A percentile compares a stretch with the other conserved stretches of the same genome.
These are phyloP conservation scores for Alcedo quadribrachys DNA, from an alignment of 2,797 vertebrate species.

Conservation along the genomic window DNA sequence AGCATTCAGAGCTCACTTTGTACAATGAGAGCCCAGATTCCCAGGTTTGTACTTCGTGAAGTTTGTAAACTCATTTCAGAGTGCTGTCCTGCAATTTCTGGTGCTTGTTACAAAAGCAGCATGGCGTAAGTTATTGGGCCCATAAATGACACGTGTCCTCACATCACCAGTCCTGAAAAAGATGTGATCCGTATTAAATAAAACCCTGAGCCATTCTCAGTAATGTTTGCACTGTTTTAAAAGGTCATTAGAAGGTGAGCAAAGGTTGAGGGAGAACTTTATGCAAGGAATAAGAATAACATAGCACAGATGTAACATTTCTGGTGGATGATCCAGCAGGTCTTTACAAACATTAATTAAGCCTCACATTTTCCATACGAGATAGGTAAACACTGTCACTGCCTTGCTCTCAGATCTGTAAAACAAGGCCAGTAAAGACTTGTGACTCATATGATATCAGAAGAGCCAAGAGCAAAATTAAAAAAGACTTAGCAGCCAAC, in stretches of 20 bases:
- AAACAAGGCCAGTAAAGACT: conserved; percentile 19
- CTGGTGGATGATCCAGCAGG: conserved; percentile 29
- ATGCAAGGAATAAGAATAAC: background rate
- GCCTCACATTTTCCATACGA: conserved; percentile 43
- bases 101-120: background rate
- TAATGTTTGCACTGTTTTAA: background rate
- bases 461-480: conserved; percentile 50
- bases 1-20: background rate
- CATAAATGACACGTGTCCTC: background rate
- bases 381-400: conserved; percentile 44
- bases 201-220: background rate
- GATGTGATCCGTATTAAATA: background rate
- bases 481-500: background rate
- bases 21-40: background rate
- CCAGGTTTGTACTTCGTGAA: background rate
- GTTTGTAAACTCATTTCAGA: background rate
- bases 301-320: conserved; percentile 24
- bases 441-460: conserved; percentile 38
- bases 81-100: background rate
- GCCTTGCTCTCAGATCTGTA: conserved; percentile 6
- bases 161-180: background rate
- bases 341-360: conserved; percentile 45
- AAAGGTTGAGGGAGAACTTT: conserved; percentile 22
- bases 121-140: background rate
- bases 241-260: conserved; percentile 16